Base-by-base conservation (phyloP, 2,888 invertebrate species). In the Lacanobia oleracea region DNA sequence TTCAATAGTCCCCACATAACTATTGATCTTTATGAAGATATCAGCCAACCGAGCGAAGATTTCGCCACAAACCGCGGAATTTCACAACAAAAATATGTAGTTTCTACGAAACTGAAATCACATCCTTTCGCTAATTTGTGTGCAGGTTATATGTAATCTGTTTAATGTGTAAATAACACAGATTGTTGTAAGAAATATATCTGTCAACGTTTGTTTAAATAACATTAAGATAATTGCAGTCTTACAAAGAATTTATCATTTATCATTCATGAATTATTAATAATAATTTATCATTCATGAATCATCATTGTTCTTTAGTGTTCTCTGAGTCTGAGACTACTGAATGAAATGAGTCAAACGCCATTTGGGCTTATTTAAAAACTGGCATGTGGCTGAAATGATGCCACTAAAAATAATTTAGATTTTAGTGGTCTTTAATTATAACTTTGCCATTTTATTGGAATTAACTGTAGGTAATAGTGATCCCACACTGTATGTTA, bases 61-160 rank as follows among this genome's bases (percentile, higher is more conserved):
- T 74, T 37, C 40, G 18, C 3, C 14, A 61, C 3, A 37, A 18
- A 37, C 12, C 9, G 12, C 14, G 23, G 27, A 53, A 61, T 74
- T 23, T 61, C 72, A 45, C 21, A 21, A 18, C 14, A 21, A 21
- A 62, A 48, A 54, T 45, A n/a, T n/a, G n/a, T n/a, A n/a, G 27
- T 63, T 75, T 48, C 37, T 27, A 8, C 8, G 45, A 54, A 48
- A 74, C 16, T 72, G n/a, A 72, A 61, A 14, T 61, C 37, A 14
- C 75, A 74, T 45, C 74, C 40, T 64, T n/a, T 56, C 21, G 40
- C 40, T 64, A 63, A 64, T 63, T 56, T 65, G 5, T 40, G 37
- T 56, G 23, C 23, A 27, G 27, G 33, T 54, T 23, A 33, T 37
- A 48, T 54, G 56, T 43, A 50, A 75, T 57, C 9, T n/a, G 3